Evolutionary conservation across 2,797 vertebrate genomes (phyloP), one percentile per base, ranked within the genome.

Genomic region (Amphiprion clarkii): DNA sequence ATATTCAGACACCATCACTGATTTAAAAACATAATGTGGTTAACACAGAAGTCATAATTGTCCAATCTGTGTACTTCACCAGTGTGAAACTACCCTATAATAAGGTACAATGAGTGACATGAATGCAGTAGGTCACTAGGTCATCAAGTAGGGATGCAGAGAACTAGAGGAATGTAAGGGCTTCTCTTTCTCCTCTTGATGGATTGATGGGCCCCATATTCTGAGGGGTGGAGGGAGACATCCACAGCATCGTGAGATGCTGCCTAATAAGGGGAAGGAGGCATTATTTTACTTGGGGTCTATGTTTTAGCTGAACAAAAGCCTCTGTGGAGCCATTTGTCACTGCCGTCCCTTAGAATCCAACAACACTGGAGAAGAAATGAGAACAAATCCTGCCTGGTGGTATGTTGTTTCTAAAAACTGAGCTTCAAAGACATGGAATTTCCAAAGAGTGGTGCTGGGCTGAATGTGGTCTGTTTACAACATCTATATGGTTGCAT

Each of bases 181-280:
- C 74, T 71, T 79, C 76, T 87, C 76, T 88, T 88, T 92, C 81
- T 84, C 65, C 54, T 65, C 57, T 17, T 92, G 90, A 91, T 23
- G 54, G 88, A 93, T 90, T 91, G 90, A 93, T 90, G 87, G 88
- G 80, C 51, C 80, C 82, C 88, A 84, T 91, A 85, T 91, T 90
- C 88, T 69, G 49, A 64, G 82, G 82, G 85, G 64, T 48, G 81
- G 81, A 70, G 74, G 73, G 67, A 79, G 25, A 86, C 78, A 54
- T 79, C 78, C n/a, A 83, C 53, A 9, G 67, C 60, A 1, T 79
- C 11, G 36, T 76, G 78, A 87, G 88, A 86, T 67, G 73, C 73
- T 58, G 76, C 82, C 81, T 87, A 90, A 91, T 85, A 82, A 88
- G 84, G 82, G 72, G 60, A 69, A 85, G 42, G 78, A 79, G 84